These are phyloP conservation scores for Struthidea cinerea DNA, from an alignment of 2,113 vertebrate species.

Conservation along the genomic window DNA sequence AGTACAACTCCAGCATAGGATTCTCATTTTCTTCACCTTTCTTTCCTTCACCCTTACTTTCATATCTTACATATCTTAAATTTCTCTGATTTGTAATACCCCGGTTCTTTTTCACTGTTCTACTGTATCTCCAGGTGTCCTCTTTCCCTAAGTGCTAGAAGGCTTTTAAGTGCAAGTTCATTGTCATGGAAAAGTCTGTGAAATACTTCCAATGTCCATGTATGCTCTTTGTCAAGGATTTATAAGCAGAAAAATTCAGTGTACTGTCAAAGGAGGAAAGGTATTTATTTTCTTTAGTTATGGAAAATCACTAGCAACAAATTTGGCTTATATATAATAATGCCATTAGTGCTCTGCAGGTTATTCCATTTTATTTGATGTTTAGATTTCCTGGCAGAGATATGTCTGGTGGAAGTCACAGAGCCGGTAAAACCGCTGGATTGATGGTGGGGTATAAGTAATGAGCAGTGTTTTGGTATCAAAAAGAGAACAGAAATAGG, in stretches of 20 bases:
- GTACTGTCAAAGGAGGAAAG: neutral
- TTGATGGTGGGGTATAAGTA: neutral
- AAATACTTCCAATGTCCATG: neutral
- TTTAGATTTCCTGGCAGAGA: neutral
- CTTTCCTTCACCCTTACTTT: neutral
- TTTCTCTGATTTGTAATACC: neutral
- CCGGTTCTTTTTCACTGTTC: neutral
- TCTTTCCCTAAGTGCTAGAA: neutral
- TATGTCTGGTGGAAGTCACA: neutral
- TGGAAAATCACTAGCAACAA: neutral
- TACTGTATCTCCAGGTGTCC: neutral
- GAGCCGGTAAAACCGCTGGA: neutral
- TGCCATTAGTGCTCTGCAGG: neutral
- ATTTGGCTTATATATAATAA: neutral
- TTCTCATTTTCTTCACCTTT: neutral
- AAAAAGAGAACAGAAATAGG: conserved; percentile 30
- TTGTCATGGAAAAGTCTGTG: neutral
- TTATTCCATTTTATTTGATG: conserved; percentile 6
- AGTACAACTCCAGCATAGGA: neutral
- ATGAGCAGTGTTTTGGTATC: neutral
- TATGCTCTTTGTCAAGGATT: neutral
- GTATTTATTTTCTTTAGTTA: neutral
- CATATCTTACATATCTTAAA: neutral
- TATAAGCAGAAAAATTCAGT: neutral
- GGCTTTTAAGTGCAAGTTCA: neutral